phyloP scores from a whole-genome alignment of 2,888 invertebrate genomes.

The Plemyria rubiginata region DNA sequence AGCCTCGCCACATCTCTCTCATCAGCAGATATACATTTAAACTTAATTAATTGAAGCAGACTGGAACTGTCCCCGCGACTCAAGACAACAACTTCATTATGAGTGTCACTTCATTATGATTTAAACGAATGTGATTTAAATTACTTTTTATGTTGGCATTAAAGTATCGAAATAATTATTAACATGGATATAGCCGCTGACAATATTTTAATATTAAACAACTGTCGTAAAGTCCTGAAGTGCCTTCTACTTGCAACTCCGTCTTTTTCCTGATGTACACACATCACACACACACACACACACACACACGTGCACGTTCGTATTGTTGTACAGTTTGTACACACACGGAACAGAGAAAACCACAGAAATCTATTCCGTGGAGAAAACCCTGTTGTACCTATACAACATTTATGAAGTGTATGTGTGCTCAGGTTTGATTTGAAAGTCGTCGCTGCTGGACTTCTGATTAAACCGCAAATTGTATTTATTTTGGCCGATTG shows the following conservation, averaged over 20 bases:
- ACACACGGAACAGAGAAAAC: too few relatives aligned
- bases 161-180: constrained; percentile 10
- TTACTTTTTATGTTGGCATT: constrained; percentile 4
- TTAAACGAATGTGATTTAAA: constrained; percentile 11
- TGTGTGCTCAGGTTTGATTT: too few relatives aligned
- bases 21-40: constrained; percentile 24
- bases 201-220: too few relatives aligned
- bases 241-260: constrained; percentile 7
- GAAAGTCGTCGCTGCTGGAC: too few relatives aligned
- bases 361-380: too few relatives aligned
- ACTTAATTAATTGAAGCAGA: constrained; percentile 28
- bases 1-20: constrained; percentile 1
- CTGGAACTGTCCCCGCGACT: constrained; percentile 27
- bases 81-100: constrained; percentile 10
- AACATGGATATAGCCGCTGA: neutral
- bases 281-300: neutral
- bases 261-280: neutral
- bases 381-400: too few relatives aligned
- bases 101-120: constrained; percentile 19
- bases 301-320: too few relatives aligned
- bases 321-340: too few relatives aligned
- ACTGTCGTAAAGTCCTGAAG: constrained; percentile 8
- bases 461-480: too few relatives aligned
- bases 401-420: too few relatives aligned
- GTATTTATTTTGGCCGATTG: too few relatives aligned